Evolutionary conservation across 2,888 invertebrate species (phyloP).

Genomic region (Drosophila affinis): DNA sequence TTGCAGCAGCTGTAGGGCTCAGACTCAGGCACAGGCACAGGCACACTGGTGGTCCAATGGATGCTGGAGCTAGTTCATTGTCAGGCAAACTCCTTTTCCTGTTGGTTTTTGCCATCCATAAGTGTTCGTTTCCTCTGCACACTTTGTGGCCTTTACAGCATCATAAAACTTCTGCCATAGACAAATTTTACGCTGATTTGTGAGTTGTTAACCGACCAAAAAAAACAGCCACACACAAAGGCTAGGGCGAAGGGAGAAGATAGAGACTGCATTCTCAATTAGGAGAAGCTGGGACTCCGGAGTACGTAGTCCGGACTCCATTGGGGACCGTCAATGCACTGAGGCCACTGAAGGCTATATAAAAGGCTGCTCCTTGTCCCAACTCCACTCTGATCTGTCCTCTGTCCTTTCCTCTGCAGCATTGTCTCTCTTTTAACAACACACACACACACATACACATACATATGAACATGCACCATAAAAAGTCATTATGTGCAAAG

Average conservation of each 20-base stretch:
- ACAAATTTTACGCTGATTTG: slow-evolving; percentile 75
- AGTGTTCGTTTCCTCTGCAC: slow-evolving; percentile 37
- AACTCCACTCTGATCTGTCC: background rate
- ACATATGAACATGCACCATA: slow-evolving; percentile 51
- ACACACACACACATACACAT: slow-evolving; percentile 15
- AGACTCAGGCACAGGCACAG: too few relatives aligned
- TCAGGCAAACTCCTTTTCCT: background rate
- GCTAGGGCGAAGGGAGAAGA: slow-evolving; percentile 9
- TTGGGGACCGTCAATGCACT: slow-evolving; percentile 39
- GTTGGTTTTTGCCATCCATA: slow-evolving; percentile 8
- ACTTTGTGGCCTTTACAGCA: slow-evolving; percentile 69
- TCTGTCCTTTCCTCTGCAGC: background rate
- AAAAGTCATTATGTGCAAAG: slow-evolving; percentile 74
- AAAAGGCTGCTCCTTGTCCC: slow-evolving; percentile 44
- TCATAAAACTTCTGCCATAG: slow-evolving; percentile 66
- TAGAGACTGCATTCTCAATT: slow-evolving; percentile 61
- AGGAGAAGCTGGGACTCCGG: slow-evolving; percentile 20
- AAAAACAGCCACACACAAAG: slow-evolving; percentile 19
- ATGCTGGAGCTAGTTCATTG: background rate
- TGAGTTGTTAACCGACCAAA: slow-evolving; percentile 27
- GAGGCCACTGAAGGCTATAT: slow-evolving; percentile 55
- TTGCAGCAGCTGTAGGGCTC: background rate
- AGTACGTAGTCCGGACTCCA: background rate
- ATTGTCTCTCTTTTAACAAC: slow-evolving; percentile 7
- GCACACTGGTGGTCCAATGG: background rate